phyloP scores from a whole-genome alignment of 2,113 vertebrate genomes.

The Haemorhous mexicanus region DNA sequence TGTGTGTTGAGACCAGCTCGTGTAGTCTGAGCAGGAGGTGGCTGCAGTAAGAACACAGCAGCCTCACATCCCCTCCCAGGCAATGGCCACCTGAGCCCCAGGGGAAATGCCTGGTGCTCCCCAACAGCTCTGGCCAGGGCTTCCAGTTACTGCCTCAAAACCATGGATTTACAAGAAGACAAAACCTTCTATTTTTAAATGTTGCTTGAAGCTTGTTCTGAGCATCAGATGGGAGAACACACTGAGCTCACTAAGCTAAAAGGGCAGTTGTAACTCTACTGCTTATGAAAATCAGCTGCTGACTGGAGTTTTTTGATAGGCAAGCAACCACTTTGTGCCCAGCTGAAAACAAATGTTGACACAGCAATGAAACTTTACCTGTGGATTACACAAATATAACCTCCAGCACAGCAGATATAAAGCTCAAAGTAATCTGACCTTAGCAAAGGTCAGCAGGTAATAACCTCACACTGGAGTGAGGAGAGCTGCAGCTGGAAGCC shows the following conservation, averaged over 20 bases:
- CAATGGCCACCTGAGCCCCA: neutral
- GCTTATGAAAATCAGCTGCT: neutral
- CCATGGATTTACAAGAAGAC: neutral
- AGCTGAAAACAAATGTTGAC: neutral
- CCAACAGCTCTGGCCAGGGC: neutral
- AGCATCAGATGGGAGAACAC: neutral
- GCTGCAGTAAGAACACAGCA: neutral
- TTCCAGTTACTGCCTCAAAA: neutral
- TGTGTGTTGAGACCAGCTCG: neutral
- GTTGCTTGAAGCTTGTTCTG: neutral
- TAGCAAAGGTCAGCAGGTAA: constrained; percentile 16
- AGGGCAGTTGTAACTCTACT: neutral
- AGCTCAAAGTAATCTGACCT: neutral
- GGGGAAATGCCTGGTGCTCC: neutral
- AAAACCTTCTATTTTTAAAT: neutral
- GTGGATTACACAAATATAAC: constrained; percentile 10
- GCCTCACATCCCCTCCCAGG: neutral
- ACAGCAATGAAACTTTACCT: constrained; percentile 11
- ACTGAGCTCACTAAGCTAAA: neutral
- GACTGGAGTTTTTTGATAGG: neutral
- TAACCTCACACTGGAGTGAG: neutral
- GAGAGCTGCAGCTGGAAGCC: neutral
- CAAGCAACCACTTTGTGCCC: neutral
- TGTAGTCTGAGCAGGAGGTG: neutral
- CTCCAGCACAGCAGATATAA: neutral